Evolutionary conservation across 1,140 invertebrate genomes (phyloP).

Genomic region (Bombus breviceps): DNA sequence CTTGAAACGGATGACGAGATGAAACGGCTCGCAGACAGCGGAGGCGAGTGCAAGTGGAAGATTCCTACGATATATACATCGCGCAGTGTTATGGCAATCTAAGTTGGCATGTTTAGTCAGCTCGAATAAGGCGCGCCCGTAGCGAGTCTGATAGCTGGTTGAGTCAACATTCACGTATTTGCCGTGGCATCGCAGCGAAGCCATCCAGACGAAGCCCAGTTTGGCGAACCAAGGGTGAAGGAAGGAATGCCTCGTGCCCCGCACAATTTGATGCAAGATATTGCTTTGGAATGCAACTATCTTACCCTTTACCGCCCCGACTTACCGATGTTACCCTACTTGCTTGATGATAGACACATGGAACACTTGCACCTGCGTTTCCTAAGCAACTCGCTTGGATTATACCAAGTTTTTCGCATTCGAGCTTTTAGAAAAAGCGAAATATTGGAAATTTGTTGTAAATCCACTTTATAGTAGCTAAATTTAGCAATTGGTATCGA

Average conservation of each 20-base stretch:
- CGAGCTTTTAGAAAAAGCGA: neutral
- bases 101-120: constrained; percentile 78
- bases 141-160: constrained; percentile 74
- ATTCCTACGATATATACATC: constrained; percentile 55
- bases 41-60: constrained; percentile 41
- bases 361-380: constrained; percentile 30
- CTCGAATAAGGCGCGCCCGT: constrained; percentile 67
- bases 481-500: neutral
- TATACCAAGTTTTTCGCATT: neutral
- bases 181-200: constrained; percentile 68
- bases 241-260: constrained; percentile 65
- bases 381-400: neutral
- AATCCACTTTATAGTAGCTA: too few relatives aligned
- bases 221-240: constrained; percentile 50
- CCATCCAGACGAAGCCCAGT: constrained; percentile 70
- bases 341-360: constrained; percentile 52
- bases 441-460: neutral
- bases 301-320: constrained; percentile 63
- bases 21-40: constrained; percentile 8
- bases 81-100: constrained; percentile 73
- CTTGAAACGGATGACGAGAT: constrained; percentile 22
- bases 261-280: constrained; percentile 74
- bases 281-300: constrained; percentile 71
- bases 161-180: constrained; percentile 77
- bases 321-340: constrained; percentile 72